These are phyloP conservation scores for Lepidocolaptes lacrymiger DNA, from an alignment of 2,797 vertebrate species.

Conservation along the genomic window DNA sequence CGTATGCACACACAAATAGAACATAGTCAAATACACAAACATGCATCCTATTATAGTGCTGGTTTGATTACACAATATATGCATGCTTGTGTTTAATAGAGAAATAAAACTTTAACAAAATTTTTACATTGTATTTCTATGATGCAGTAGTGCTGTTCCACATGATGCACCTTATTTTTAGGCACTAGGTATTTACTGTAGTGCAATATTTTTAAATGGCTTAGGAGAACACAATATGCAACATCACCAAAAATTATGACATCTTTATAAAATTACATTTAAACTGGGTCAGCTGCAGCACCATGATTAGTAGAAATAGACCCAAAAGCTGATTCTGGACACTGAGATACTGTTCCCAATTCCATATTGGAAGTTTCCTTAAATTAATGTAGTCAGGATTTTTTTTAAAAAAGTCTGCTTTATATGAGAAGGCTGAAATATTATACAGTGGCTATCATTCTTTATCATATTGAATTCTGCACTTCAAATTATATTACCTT, in stretches of 20 bases:
- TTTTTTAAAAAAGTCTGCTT: not conserved
- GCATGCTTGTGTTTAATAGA: not conserved
- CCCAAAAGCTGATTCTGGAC: conserved; percentile 50
- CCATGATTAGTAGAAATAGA: conserved; percentile 46
- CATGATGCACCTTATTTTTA: conserved; percentile 8
- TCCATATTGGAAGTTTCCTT: conserved; percentile 34
- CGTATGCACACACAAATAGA: not conserved
- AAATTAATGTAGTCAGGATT: conserved; percentile 32
- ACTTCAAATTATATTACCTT: conserved; percentile 53
- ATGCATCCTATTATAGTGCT: not conserved
- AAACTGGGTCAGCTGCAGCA: conserved; percentile 41
- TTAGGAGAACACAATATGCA: conserved; percentile 30
- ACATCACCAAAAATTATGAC: conserved; percentile 35
- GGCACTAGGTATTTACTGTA: conserved; percentile 9
- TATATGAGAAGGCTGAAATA: conserved; percentile 28
- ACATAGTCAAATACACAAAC: not conserved
- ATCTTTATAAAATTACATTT: conserved; percentile 46
- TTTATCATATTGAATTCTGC: conserved; percentile 51
- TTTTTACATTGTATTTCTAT: not conserved
- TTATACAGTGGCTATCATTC: conserved; percentile 29
- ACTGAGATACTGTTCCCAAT: conserved; percentile 42
- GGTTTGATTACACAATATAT: not conserved
- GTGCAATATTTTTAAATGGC: conserved; percentile 24
- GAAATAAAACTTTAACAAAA: not conserved
- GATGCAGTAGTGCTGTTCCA: not conserved